Evolutionary conservation across 2,113 vertebrate genomes (phyloP).

Genomic region (Rallus limicola): DNA sequence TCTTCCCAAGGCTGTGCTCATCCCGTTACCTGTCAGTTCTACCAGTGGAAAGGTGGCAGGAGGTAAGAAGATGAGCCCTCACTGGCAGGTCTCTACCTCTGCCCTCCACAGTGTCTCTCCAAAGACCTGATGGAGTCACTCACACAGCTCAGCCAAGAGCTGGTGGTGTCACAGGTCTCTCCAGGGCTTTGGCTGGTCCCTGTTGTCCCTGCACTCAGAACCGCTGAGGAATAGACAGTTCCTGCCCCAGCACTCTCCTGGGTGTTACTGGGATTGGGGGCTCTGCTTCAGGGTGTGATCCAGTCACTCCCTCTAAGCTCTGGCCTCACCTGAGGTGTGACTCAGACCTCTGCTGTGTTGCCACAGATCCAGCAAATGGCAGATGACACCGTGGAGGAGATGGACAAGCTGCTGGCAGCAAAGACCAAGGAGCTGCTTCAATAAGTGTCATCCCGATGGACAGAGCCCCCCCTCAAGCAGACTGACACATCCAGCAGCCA

Average conservation of each 20-base stretch:
- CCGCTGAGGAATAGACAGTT: background rate
- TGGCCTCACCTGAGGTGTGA: background rate
- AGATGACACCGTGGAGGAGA: slow-evolving; percentile 77
- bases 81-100: slow-evolving; percentile 38
- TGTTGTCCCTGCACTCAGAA: background rate
- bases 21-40: background rate
- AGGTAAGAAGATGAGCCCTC: background rate
- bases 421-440: slow-evolving; percentile 94
- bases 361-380: slow-evolving; percentile 93
- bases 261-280: background rate
- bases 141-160: slow-evolving; percentile 15
- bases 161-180: background rate
- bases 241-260: background rate
- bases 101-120: background rate
- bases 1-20: background rate
- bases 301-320: background rate
- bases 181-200: background rate
- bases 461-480: background rate
- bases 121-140: background rate
- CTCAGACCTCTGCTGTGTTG: background rate
- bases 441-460: background rate
- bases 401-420: slow-evolving; percentile 87
- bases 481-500: background rate
- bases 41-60: background rate
- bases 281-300: background rate